Base-by-base conservation (phyloP, 2,888 invertebrate species). In the Sicus ferrugineus region DNA sequence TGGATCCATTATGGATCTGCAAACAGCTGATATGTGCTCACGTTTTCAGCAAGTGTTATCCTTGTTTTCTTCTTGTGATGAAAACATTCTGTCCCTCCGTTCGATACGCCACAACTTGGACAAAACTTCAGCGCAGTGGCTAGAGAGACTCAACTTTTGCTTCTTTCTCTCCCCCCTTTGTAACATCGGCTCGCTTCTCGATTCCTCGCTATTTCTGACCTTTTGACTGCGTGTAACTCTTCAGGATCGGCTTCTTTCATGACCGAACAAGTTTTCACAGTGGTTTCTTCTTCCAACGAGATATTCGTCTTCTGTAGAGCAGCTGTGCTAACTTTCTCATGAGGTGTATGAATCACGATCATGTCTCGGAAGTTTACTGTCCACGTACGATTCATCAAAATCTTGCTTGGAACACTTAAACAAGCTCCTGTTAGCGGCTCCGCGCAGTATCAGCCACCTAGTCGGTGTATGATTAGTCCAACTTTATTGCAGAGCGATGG, bases 381-480 rank as follows among this genome's bases (percentile, higher is more conserved):
- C 73, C 9, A 65, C 65, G 56, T 70, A 73, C 9, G 69, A 69
- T 59, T 73, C 70, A 23, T 61, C 50, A 48, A 69, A 73, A 3
- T 59, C 65, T 11, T 64, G 52, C 26, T 72, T 73, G 5, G 21
- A 28, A 31, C 69, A 72, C 38, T 58, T 30, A 42, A 73, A 74
- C 7, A 19, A 26, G 48, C 72, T 73, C 6, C 70, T 69, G 23
- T 63, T 70, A 19, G 71, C 71, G 5, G 72, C 70, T n/a, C 73
- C 73, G 23, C 68, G 59, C n/a, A 72, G 48, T 7, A n/a, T 73
- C 72, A 3, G 70, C 72, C 19, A 72, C 61, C 70, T 69, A 72
- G 2, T 73, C 69, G 2, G 14, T 19, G 31, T 68, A 69, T 23
- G 30, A 3, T 34, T 70, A 69, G 6, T 58, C 58, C 4, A 46